Evolutionary conservation across 2,888 invertebrate genomes (phyloP), one percentile per base, ranked within the genome.

Genomic region (Dascillus cervinus): DNA sequence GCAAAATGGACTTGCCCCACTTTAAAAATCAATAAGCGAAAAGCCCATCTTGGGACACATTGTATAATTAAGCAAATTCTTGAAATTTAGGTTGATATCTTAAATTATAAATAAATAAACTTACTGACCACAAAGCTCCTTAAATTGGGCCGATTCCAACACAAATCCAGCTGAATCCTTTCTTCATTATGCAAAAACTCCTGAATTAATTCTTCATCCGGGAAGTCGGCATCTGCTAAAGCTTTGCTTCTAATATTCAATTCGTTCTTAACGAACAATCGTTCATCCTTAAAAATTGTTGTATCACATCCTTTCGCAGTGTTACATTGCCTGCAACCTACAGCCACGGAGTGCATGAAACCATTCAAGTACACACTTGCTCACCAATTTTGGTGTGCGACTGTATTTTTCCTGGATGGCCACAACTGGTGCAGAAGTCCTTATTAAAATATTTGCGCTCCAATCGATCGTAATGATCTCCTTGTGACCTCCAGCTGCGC

Each of bases 181-280:
- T 69, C 65, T 4, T 69, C 69, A 29, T 73, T 73, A 5, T 68
- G 64, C 24, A 82, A 64, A 62, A 81, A 88, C 62, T 88, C 88
- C 27, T 77, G 70, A 56, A 87, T 79, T 13, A 87, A 66, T 47
- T 75, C 75, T 46, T 82, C 75, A 44, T 77, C 77, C 3, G 88
- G 87, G 61, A 88, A 88, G 28, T 67, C 58, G 2, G 66, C 60
- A 37, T 76, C 71, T 1, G 67, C 54, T 13, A 87, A 52, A 1
- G 85, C 82, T 53, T 82, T 81, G 26, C 66, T 73, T 6, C 85
- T 72, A 20, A 88, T 68, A 5, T 67, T 64, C 29, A 84, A 51
- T 61, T 88, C 87, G 19, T 79, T 75, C 60, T 79, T 77, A 1
- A 81, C 69, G 27, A 73, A 70, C 9, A 72, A 57, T 29, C 79